Conservation (phyloP, 2,888 invertebrate genomes). For the Phaedon cochleariae region DNA sequence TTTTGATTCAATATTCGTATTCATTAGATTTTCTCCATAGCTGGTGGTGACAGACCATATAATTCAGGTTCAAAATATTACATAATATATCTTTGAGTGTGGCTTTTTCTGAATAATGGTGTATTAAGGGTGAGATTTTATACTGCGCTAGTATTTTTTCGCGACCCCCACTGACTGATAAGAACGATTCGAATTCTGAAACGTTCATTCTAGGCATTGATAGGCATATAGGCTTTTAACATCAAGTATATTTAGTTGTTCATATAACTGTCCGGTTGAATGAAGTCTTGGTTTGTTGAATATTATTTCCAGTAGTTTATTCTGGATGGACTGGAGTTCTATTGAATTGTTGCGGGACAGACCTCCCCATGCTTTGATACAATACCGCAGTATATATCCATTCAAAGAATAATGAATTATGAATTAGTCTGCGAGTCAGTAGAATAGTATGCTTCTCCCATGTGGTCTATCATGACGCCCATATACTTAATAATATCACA, state of each 20-base stretch:
- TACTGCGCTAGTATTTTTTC: too few relatives aligned
- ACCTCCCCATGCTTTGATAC: neutral
- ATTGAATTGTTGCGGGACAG: neutral
- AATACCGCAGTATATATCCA: neutral
- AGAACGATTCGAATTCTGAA: too few relatives aligned
- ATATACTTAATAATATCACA: neutral
- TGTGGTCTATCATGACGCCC: neutral
- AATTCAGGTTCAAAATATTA: too few relatives aligned
- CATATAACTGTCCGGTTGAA: conserved; percentile 4
- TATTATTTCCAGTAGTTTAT: neutral
- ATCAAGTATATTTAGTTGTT: neutral
- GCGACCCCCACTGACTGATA: too few relatives aligned
- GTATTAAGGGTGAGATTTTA: too few relatives aligned
- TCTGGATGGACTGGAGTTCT: conserved; percentile 3
- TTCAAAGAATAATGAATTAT: neutral
- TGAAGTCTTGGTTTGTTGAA: neutral
- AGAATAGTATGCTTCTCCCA: neutral
- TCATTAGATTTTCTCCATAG: too few relatives aligned
- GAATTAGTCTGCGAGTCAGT: neutral
- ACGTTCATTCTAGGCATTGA: neutral
- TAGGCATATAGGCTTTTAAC: neutral
- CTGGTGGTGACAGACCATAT: too few relatives aligned
- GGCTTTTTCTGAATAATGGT: too few relatives aligned
- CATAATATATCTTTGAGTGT: too few relatives aligned
- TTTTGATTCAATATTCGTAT: too few relatives aligned